phyloP scores from a whole-genome alignment of 2,113 vertebrate species.

The Onychostoma macrolepis region DNA sequence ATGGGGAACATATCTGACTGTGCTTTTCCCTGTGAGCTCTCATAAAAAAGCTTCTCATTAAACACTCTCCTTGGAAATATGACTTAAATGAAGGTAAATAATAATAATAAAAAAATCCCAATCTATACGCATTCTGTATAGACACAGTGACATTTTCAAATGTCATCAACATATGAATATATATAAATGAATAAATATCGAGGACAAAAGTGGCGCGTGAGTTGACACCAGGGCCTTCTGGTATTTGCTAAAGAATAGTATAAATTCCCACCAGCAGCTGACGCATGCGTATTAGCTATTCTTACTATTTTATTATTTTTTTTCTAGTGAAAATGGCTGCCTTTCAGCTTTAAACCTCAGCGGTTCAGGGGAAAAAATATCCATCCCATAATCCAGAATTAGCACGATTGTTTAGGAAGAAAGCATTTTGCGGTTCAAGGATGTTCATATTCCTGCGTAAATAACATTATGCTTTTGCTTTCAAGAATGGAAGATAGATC shows the following conservation, averaged over 20 bases:
- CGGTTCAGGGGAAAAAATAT: slow-evolving; percentile 58
- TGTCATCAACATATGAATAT: not conserved
- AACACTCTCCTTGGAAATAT: not conserved
- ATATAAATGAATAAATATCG: not conserved
- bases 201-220: not conserved
- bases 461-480: slow-evolving; percentile 63
- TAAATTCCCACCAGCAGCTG: slow-evolving; percentile 58
- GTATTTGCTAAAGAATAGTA: slow-evolving; percentile 19
- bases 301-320: slow-evolving; percentile 69
- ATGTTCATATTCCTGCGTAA: slow-evolving; percentile 40
- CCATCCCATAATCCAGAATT: slow-evolving; percentile 42
- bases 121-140: too few species aligned
- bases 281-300: slow-evolving; percentile 72
- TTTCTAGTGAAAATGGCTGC: slow-evolving; percentile 78
- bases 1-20: not conserved
- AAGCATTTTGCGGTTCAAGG: not conserved
- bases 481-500: slow-evolving; percentile 68
- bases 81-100: not conserved
- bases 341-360: slow-evolving; percentile 71
- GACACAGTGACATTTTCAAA: not conserved
- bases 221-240: not conserved
- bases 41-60: not conserved
- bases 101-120: not conserved
- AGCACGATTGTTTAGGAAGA: slow-evolving; percentile 26
- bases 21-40: not conserved